These are phyloP conservation scores for Penaeus vannamei DNA, from an alignment of 1,140 invertebrate species.

Conservation along the genomic window DNA sequence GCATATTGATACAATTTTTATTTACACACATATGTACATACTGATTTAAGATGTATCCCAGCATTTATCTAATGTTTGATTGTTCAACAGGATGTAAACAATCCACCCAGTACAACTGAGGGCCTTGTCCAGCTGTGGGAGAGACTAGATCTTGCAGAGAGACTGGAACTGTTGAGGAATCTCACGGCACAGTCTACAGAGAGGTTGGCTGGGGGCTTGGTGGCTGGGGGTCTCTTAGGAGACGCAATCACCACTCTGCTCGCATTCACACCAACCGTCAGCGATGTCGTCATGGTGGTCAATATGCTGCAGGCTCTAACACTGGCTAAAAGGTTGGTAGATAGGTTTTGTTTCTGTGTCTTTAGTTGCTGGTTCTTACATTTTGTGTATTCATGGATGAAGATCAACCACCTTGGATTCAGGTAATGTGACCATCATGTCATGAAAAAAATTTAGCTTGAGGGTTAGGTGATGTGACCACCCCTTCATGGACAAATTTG, in stretches of 20 bases:
- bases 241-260: conserved; percentile 67
- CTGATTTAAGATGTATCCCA: too few species aligned
- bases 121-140: conserved; percentile 66
- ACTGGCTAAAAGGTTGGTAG: conserved; percentile 57
- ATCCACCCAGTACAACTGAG: conserved; percentile 64
- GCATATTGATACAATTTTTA: too few species aligned
- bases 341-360: neutral
- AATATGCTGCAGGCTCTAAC: conserved; percentile 64
- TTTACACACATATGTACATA: too few species aligned
- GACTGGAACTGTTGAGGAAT: conserved; percentile 61
- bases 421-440: too few species aligned
- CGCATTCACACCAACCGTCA: conserved; percentile 64
- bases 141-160: conserved; percentile 62
- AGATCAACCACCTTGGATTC: too few species aligned
- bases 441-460: too few species aligned
- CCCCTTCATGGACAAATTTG: too few species aligned
- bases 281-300: conserved; percentile 67
- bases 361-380: neutral
- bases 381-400: neutral
- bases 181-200: conserved; percentile 56
- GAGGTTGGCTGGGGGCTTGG: conserved; percentile 59
- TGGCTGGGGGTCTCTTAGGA: conserved; percentile 63
- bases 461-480: too few species aligned
- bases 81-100: conserved; percentile 58
- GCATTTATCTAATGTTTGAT: neutral